phyloP scores from a whole-genome alignment of 2,888 invertebrate species.

The Lasioglossum oenotherae region DNA sequence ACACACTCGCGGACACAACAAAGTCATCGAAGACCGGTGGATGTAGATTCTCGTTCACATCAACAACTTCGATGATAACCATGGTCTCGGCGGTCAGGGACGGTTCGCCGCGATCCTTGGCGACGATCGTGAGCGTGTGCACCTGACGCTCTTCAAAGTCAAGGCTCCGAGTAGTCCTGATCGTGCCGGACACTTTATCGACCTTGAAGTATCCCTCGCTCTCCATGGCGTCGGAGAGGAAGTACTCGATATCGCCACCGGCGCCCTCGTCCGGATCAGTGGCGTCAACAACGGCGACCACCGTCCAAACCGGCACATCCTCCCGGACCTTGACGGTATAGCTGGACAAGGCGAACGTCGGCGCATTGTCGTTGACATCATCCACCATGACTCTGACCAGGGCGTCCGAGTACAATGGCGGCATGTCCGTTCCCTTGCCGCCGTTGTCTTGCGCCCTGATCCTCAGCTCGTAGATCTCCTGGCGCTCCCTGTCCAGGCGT shows the following conservation, averaged over 20 bases:
- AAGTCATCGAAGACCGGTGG: constrained; percentile 93
- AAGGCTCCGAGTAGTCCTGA: constrained; percentile 91
- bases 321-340: constrained; percentile 94
- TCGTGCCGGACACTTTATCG: constrained; percentile 93
- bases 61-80: constrained; percentile 94
- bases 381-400: constrained; percentile 92
- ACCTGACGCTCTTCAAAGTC: constrained; percentile 96
- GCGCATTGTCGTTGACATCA: constrained; percentile 96
- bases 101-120: constrained; percentile 94
- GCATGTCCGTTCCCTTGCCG: constrained; percentile 85
- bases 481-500: constrained; percentile 93
- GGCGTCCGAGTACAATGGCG: constrained; percentile 91
- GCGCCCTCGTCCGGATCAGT: constrained; percentile 94
- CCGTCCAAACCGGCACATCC: constrained; percentile 94
- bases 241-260: constrained; percentile 93
- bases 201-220: constrained; percentile 91
- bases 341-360: constrained; percentile 91
- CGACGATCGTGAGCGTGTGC: constrained; percentile 94
- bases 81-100: constrained; percentile 92
- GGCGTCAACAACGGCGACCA: constrained; percentile 93
- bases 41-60: constrained; percentile 96
- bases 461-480: constrained; percentile 91
- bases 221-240: constrained; percentile 89
- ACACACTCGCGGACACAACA: constrained; percentile 90
- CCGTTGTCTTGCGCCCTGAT: constrained; percentile 93